These are phyloP conservation scores for Drosophila erecta DNA, from an alignment of 1,140 invertebrate genomes.

Conservation along the genomic window DNA sequence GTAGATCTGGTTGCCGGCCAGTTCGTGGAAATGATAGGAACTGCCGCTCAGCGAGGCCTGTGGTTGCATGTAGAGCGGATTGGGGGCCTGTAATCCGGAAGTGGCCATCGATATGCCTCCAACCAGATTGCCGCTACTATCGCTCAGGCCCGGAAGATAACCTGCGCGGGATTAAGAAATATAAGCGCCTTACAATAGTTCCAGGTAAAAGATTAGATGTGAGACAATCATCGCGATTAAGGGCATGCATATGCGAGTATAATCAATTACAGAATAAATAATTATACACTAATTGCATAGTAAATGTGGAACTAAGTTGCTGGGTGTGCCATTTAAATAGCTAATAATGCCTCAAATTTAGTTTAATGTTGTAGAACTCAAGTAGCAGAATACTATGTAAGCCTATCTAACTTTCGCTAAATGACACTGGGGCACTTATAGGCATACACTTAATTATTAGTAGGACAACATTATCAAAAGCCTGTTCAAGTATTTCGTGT, in stretches of 20 bases:
- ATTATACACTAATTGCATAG: not conserved
- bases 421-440: not conserved
- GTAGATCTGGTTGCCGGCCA: slow-evolving; percentile 83
- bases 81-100: slow-evolving; percentile 50
- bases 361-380: too few relatives aligned
- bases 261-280: not conserved
- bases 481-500: slow-evolving; percentile 2
- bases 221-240: too few relatives aligned
- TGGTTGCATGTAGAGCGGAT: slow-evolving; percentile 77
- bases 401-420: not conserved
- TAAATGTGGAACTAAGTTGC: not conserved
- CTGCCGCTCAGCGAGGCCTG: slow-evolving; percentile 76
- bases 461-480: slow-evolving; percentile 1
- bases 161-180: slow-evolving; percentile 27
- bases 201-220: not conserved
- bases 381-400: too few relatives aligned
- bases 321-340: too few relatives aligned
- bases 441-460: slow-evolving; percentile 3
- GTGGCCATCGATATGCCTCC: slow-evolving; percentile 35
- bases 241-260: too few relatives aligned
- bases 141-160: slow-evolving; percentile 62
- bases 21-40: slow-evolving; percentile 85
- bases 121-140: slow-evolving; percentile 64
- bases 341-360: too few relatives aligned
- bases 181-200: not conserved